Conservation (phyloP, 2,797 vertebrate species). For the Pseudochaenichthys georgianus region DNA sequence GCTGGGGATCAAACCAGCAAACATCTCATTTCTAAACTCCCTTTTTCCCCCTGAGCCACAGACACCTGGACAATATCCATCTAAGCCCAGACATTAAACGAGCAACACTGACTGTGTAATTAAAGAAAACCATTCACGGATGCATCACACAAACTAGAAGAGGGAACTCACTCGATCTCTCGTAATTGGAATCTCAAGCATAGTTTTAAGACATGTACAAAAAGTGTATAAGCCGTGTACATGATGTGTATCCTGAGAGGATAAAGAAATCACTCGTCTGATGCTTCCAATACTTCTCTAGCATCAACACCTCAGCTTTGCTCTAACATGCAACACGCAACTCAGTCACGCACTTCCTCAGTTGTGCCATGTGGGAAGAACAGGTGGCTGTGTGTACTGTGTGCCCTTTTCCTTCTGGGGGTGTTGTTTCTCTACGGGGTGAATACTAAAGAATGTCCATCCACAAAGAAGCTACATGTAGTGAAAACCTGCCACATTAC, state of each 20-base stretch:
- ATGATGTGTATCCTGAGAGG: not conserved
- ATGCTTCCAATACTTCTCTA: not conserved
- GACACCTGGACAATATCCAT: not conserved
- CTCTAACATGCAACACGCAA: constrained; percentile 15
- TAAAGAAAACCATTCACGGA: not conserved
- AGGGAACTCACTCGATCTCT: not conserved
- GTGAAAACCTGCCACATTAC: not conserved
- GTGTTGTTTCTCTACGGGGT: not conserved
- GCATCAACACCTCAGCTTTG: constrained; percentile 11
- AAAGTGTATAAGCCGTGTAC: not conserved
- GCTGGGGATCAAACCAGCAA: too few species aligned
- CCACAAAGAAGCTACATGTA: not conserved
- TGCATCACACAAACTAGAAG: not conserved
- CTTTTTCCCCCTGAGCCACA: too few species aligned
- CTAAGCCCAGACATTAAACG: not conserved
- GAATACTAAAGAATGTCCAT: not conserved
- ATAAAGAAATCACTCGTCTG: constrained; percentile 1
- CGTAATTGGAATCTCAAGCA: not conserved
- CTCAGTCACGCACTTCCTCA: not conserved
- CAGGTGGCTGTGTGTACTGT: not conserved
- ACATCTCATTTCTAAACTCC: too few species aligned
- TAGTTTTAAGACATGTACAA: not conserved
- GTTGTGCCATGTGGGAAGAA: not conserved
- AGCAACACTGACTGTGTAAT: not conserved
- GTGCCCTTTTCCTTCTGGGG: not conserved